phyloP scores from a whole-genome alignment of 2,888 invertebrate genomes.

The Drosophila atripex region DNA sequence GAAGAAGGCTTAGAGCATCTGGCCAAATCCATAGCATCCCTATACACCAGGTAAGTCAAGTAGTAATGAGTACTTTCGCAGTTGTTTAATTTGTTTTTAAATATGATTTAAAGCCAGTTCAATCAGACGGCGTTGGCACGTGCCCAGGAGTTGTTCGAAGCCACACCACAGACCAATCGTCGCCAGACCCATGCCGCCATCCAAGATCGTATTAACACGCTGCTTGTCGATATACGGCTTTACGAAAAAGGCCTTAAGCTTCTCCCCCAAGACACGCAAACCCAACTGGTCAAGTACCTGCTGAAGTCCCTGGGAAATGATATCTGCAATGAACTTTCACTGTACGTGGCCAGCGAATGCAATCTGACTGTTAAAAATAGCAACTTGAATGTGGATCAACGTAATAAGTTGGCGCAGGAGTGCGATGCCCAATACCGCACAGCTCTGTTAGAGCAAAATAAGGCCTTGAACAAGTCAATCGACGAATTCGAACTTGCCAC shows the following conservation, averaged over 20 bases:
- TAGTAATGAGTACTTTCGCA: background rate
- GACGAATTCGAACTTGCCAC: slow-evolving; percentile 92
- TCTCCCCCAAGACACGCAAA: slow-evolving; percentile 87
- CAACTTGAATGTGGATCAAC: slow-evolving; percentile 87
- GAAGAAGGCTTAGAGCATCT: slow-evolving; percentile 91
- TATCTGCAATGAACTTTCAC: slow-evolving; percentile 90
- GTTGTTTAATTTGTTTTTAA: slow-evolving; percentile 52
- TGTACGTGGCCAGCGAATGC: slow-evolving; percentile 91
- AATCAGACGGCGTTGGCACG: slow-evolving; percentile 88
- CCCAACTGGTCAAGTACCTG: slow-evolving; percentile 91
- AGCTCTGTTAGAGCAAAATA: slow-evolving; percentile 88
- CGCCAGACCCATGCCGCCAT: slow-evolving; percentile 92
- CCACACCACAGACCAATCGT: slow-evolving; percentile 89
- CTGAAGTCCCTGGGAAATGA: slow-evolving; percentile 93
- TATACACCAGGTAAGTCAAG: slow-evolving; percentile 87
- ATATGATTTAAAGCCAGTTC: slow-evolving; percentile 84
- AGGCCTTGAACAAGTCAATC: slow-evolving; percentile 88
- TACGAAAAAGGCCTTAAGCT: slow-evolving; percentile 91
- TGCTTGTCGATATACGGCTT: slow-evolving; percentile 89
- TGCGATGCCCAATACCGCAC: slow-evolving; percentile 88
- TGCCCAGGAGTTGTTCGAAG: slow-evolving; percentile 90
- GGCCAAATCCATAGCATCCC: slow-evolving; percentile 87
- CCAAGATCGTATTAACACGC: slow-evolving; percentile 92
- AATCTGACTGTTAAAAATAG: slow-evolving; percentile 86
- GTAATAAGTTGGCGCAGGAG: slow-evolving; percentile 89